phyloP scores from a whole-genome alignment of 2,888 invertebrate genomes.

The Chaitophorus viminalis region DNA sequence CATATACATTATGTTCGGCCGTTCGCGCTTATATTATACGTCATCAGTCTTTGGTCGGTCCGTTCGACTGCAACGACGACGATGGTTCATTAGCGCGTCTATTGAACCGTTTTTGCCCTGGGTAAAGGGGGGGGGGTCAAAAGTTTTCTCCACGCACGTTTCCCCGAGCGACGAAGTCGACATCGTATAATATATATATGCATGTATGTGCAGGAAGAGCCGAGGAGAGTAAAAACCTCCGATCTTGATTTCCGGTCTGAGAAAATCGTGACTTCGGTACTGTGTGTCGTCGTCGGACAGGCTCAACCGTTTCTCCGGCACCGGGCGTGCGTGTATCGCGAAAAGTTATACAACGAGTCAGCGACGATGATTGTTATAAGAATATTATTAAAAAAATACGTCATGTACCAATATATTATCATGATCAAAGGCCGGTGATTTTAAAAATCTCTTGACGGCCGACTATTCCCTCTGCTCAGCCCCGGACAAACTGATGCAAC shows the following conservation, averaged over 20 bases:
- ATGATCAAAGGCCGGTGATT: too few species aligned
- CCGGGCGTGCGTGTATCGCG: background rate
- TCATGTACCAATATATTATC: too few species aligned
- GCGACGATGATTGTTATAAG: too few species aligned
- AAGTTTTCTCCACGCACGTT: conserved; percentile 9
- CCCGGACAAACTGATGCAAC: too few species aligned
- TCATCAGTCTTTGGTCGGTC: background rate
- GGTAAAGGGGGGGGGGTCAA: background rate
- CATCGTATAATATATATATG: background rate
- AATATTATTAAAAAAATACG: too few species aligned
- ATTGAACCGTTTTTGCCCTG: conserved; percentile 37
- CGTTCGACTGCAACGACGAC: background rate
- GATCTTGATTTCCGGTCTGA: conserved; percentile 45
- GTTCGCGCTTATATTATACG: background rate
- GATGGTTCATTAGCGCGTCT: conserved; percentile 45
- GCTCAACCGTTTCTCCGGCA: conserved; percentile 6
- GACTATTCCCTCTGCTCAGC: too few species aligned
- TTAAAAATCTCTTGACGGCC: too few species aligned
- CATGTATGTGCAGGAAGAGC: background rate
- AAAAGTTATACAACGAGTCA: too few species aligned
- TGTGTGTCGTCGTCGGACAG: too few species aligned
- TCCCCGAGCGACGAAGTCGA: background rate
- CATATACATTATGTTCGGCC: background rate
- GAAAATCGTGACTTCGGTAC: conserved; percentile 28
- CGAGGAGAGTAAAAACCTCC: background rate